phyloP scores from a whole-genome alignment of 2,797 vertebrate species.

The Hypotaenidia philippensis region DNA sequence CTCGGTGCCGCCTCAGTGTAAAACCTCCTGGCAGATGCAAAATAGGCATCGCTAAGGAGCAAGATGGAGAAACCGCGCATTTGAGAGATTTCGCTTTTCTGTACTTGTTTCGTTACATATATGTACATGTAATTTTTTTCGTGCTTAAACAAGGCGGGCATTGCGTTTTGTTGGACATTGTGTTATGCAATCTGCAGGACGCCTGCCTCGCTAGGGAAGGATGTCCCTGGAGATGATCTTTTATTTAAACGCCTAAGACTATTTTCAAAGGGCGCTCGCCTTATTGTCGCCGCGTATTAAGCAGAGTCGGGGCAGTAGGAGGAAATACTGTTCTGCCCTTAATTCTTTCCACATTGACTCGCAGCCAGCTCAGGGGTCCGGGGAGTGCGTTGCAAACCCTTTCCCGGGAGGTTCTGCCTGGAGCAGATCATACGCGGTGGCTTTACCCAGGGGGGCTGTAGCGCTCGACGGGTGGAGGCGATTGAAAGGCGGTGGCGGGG shows the following conservation, averaged over 20 bases:
- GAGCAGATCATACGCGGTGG: background rate
- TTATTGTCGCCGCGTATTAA: background rate
- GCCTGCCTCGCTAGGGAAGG: background rate
- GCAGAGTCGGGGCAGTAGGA: background rate
- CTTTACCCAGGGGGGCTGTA: slow-evolving; percentile 12
- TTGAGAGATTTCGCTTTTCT: slow-evolving; percentile 14
- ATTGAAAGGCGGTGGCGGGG: slow-evolving; percentile 17
- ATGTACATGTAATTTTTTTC: background rate
- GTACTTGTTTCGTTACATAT: background rate
- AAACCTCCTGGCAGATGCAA: slow-evolving; percentile 47
- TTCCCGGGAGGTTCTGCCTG: background rate
- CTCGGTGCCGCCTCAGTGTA: slow-evolving; percentile 9
- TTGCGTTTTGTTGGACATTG: background rate
- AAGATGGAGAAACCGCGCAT: background rate
- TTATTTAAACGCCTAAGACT: slow-evolving; percentile 36
- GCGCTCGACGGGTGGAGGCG: slow-evolving; percentile 35
- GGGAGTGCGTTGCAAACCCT: background rate
- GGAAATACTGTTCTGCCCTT: background rate
- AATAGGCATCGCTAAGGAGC: slow-evolving; percentile 31
- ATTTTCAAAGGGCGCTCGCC: slow-evolving; percentile 34
- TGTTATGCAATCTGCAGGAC: background rate
- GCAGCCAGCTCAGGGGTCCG: slow-evolving; percentile 13
- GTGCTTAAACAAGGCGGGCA: background rate
- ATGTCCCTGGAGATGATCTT: background rate
- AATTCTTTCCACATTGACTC: slow-evolving; percentile 30